These are phyloP conservation scores for Blera fallax DNA, from an alignment of 2,888 invertebrate species.

Conservation along the genomic window DNA sequence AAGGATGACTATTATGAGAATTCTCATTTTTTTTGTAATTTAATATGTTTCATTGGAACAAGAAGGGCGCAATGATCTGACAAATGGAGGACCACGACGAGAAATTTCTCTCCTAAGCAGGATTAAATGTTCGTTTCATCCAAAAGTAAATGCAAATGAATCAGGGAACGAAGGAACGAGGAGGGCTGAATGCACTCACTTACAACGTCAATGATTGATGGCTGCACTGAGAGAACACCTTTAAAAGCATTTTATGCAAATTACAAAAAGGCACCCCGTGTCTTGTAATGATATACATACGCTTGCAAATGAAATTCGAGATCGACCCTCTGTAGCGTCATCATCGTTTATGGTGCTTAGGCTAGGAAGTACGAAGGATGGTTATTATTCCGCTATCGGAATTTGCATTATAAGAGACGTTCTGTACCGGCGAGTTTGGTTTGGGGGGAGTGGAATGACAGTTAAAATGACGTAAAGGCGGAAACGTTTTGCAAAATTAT, in stretches of 20 bases:
- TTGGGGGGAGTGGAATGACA: constrained; percentile 34
- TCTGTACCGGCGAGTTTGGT: background rate
- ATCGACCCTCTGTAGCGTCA: constrained; percentile 17
- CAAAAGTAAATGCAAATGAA: constrained; percentile 43
- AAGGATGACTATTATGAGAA: background rate
- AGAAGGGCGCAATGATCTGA: constrained; percentile 34
- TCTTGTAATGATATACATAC: constrained; percentile 37
- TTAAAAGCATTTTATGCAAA: constrained; percentile 49
- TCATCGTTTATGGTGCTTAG: constrained; percentile 1
- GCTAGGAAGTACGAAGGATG: constrained; percentile 27
- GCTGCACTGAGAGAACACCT: constrained; percentile 35
- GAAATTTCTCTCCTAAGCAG: constrained; percentile 35
- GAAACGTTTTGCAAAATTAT: constrained; percentile 49
- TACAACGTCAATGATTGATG: constrained; percentile 4
- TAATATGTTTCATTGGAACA: constrained; percentile 14
- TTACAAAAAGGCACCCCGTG: constrained; percentile 48
- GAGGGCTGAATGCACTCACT: constrained; percentile 60
- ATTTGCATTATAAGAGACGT: constrained; percentile 12
- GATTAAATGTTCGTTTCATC: constrained; percentile 23
- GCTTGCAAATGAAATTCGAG: constrained; percentile 26
- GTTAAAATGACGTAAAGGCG: constrained; percentile 48
- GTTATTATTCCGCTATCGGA: background rate
- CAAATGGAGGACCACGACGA: constrained; percentile 26
- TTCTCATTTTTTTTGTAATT: constrained; percentile 26
- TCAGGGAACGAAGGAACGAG: no score